Base-by-base conservation (phyloP, 2,797 vertebrate genomes). In the Acrossocheilus wenchowensis region DNA sequence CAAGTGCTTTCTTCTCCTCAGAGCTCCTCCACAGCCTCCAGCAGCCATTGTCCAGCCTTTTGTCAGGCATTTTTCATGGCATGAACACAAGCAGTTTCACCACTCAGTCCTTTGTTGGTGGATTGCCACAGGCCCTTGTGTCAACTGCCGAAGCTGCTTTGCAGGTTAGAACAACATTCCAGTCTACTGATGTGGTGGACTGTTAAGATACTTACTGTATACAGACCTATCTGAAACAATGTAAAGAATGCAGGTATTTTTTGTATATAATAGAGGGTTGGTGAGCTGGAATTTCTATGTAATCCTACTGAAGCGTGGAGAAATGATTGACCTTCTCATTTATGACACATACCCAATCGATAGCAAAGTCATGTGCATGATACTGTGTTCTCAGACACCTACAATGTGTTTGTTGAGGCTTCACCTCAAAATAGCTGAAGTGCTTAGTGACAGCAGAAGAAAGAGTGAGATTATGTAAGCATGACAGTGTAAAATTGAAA, bases 11-110 rank as follows among this genome's bases (percentile, higher is more conserved):
- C 1, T 86, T 34, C 34, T 84, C 81, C 5, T 85, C 89, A 96
- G 96, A 7, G 17, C 4, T 96, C 81, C 83, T 94, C 54, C n/a
- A 54, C 34, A 90, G 81, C 75, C 91, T 96, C 66, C 90, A 92
- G 83, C 36, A 4, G 8, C 93, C 94, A 0, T 11, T 95, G 74
- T 6, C 79, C 60, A 90, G 57, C 10, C 83, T 95, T 83, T 87
- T 94, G 66, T 64, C 3, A 30, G 90, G 93, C 43, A 82, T 93
- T 1, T 62, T 80, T 10, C 39, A 26, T 2, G 81, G 87, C 39
- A 66, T 88, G 48, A 94, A 95, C 81, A 77, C 50, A 80, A 95
- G 89, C 62, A 78, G 81, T 11, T 86, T 93, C 8, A 91, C 91
- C 81, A 10, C 91, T 57, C 79, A 91, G 23, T 84, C 87, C 8